These are phyloP conservation scores for Tapirus indicus DNA, from an alignment of 2,797 vertebrate genomes.

Conservation along the genomic window DNA sequence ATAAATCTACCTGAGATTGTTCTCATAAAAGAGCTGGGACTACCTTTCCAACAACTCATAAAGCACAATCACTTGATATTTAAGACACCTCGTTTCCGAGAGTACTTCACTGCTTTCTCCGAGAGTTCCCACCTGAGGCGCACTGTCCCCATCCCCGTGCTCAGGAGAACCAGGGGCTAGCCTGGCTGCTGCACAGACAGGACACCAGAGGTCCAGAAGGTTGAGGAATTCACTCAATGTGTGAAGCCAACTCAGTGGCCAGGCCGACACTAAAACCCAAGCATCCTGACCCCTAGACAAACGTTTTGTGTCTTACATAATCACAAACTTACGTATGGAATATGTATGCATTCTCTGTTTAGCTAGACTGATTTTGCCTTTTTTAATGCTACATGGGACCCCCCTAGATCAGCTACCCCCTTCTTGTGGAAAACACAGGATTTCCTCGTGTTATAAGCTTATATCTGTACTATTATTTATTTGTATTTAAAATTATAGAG, in stretches of 20 bases:
- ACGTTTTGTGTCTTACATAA: background rate
- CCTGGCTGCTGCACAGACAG: background rate
- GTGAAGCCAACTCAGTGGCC: background rate
- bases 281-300: background rate
- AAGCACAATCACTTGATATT: background rate
- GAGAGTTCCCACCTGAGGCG: background rate
- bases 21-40: background rate
- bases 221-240: background rate
- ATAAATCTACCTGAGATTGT: background rate
- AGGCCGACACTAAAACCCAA: background rate
- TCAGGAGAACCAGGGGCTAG: background rate
- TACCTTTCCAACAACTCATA: conserved; percentile 10
- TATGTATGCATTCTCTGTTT: background rate
- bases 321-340: rapidly evolving
- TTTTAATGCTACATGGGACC: background rate
- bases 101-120: background rate
- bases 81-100: background rate
- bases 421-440: background rate
- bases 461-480: background rate
- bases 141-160: no score
- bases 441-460: background rate
- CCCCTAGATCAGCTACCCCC: background rate
- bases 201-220: background rate
- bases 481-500: conserved; percentile 39
- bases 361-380: background rate